A percentile compares a stretch with the other conserved stretches of the same genome.
These are phyloP conservation scores for Lacerta agilis DNA, from an alignment of 2,797 vertebrate species.

Conservation along the genomic window DNA sequence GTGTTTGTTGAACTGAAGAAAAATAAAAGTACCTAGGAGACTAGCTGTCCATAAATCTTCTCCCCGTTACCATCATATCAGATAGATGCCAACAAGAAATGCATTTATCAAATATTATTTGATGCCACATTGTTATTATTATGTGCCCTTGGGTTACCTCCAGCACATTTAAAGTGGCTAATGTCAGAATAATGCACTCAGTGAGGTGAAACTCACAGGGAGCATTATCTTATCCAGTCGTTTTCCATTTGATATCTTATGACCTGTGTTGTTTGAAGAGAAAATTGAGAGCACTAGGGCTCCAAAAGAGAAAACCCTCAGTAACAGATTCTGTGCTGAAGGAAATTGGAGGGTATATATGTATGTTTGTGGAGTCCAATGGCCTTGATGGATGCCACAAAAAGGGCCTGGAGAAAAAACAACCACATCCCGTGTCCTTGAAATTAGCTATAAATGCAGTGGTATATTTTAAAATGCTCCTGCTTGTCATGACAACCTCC, in stretches of 20 bases:
- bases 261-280: background rate
- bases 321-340: background rate
- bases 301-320: background rate
- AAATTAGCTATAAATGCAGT: background rate
- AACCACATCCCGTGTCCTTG: background rate
- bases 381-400: background rate
- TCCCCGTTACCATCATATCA: background rate
- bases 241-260: background rate
- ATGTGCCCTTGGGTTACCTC: background rate
- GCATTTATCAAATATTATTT: conserved; percentile 14
- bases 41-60: conserved; percentile 13
- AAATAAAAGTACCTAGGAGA: conserved; percentile 34
- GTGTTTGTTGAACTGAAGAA: conserved; percentile 27
- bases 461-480: too few species aligned
- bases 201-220: conserved; percentile 2
- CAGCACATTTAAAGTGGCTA: conserved; percentile 5
- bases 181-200: conserved; percentile 12
- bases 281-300: background rate
- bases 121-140: background rate
- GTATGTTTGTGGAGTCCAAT: background rate
- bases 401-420: background rate
- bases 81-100: conserved; percentile 27
- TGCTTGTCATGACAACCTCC: too few species aligned
- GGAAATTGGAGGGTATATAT: background rate
- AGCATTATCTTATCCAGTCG: background rate